phyloP scores from a whole-genome alignment of 2,888 invertebrate species.

The Coenonympha glycerion region DNA sequence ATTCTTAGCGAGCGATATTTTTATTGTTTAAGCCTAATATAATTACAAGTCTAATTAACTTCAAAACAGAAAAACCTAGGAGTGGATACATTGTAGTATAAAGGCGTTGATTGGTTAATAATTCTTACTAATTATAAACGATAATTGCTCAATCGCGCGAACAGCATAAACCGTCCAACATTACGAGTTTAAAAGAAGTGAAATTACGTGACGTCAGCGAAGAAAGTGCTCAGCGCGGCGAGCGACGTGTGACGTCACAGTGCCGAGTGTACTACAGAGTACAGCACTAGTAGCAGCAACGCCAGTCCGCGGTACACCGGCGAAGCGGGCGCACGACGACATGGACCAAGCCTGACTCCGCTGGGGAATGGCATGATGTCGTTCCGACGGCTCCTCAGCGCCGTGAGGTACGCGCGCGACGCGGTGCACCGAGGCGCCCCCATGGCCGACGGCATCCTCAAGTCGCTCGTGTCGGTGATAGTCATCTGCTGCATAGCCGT shows the following conservation, averaged over 20 bases:
- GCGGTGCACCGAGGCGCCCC: slow-evolving; percentile 59
- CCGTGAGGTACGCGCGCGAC: slow-evolving; percentile 60
- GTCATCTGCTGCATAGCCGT: slow-evolving; percentile 66
- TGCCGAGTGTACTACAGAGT: too few species aligned
- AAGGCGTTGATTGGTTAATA: too few species aligned
- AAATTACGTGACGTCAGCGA: slow-evolving; percentile 43
- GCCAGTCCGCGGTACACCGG: slow-evolving; percentile 40
- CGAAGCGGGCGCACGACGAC: slow-evolving; percentile 42
- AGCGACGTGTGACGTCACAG: neutral
- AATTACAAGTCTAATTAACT: too few species aligned
- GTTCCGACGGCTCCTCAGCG: slow-evolving; percentile 57
- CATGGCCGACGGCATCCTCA: slow-evolving; percentile 58
- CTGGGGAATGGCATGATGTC: slow-evolving; percentile 47
- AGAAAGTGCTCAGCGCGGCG: slow-evolving; percentile 36
- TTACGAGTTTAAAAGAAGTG: slow-evolving; percentile 27
- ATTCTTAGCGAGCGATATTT: too few species aligned
- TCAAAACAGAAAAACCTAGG: too few species aligned
- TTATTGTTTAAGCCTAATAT: too few species aligned
- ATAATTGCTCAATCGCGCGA: slow-evolving; percentile 21
- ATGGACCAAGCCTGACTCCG: slow-evolving; percentile 34
- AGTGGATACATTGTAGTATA: too few species aligned
- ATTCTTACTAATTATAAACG: neutral
- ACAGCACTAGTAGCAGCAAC: too few species aligned
- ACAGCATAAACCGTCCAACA: neutral
- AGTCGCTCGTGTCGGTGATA: slow-evolving; percentile 59